Conservation (phyloP, 1,140 invertebrate genomes). For the Sitophilus oryzae region DNA sequence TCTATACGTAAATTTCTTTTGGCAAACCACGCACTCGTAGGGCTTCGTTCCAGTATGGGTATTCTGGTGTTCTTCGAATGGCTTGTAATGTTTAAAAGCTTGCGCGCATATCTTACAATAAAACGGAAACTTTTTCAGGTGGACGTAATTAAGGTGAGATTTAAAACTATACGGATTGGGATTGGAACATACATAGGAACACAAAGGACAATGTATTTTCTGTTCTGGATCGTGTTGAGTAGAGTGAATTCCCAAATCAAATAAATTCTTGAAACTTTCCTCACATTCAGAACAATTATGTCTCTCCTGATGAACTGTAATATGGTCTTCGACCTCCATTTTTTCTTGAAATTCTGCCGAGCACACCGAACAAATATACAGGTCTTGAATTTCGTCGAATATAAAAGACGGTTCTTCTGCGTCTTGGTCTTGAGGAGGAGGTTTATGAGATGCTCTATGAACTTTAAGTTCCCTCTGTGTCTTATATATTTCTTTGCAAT, state of each 20-base stretch:
- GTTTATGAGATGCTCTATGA: constrained; percentile 10
- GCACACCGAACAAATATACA: constrained; percentile 30
- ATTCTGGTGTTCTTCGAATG: constrained; percentile 27
- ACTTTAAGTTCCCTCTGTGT: constrained; percentile 5
- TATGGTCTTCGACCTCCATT: constrained; percentile 27
- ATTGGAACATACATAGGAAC: constrained; percentile 21
- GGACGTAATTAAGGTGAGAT: constrained; percentile 28
- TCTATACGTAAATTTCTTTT: constrained; percentile 47
- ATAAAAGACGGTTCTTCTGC: constrained; percentile 20
- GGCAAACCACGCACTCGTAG: constrained; percentile 57
- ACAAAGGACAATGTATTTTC: constrained; percentile 26
- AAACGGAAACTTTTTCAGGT: constrained; percentile 38
- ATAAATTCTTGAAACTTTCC: constrained; percentile 17
- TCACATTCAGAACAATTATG: constrained; percentile 25
- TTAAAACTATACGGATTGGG: constrained; percentile 22
- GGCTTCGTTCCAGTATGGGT: constrained; percentile 38
- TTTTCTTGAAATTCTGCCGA: constrained; percentile 25
- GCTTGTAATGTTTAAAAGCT: constrained; percentile 27
- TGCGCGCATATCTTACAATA: constrained; percentile 30
- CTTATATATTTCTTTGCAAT: constrained; percentile 12
- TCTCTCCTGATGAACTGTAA: constrained; percentile 21
- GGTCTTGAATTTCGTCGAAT: constrained; percentile 24
- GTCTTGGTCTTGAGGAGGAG: not conserved
- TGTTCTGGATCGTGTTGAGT: constrained; percentile 21
- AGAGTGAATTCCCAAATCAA: constrained; percentile 16